Evolutionary conservation across 1,140 invertebrate genomes (phyloP).

Genomic region (Diorhabda carinulata): DNA sequence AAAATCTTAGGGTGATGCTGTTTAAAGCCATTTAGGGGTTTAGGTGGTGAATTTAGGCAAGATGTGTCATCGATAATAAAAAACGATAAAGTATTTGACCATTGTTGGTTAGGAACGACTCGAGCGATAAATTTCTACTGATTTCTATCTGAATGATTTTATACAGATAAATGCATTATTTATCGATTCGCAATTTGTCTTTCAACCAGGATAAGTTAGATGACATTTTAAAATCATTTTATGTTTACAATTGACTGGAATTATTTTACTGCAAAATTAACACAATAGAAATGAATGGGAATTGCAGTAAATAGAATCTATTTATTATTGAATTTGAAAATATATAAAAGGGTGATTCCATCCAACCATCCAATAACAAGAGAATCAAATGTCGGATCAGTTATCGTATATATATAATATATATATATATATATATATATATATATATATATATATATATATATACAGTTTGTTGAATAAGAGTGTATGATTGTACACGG

Average conservation of each 20-base stretch:
- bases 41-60: constrained; percentile 38
- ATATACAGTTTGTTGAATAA: not conserved
- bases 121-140: constrained; percentile 16
- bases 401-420: not conserved
- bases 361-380: not conserved
- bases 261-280: not conserved
- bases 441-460: not conserved
- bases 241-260: not conserved
- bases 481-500: too few species aligned
- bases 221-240: not conserved
- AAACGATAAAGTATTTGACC: constrained; percentile 31
- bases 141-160: constrained; percentile 15
- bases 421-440: not conserved
- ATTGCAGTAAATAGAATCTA: not conserved
- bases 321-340: not conserved
- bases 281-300: not conserved
- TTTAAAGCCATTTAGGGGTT: constrained; percentile 42
- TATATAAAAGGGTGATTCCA: not conserved
- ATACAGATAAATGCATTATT: constrained; percentile 15
- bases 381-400: not conserved
- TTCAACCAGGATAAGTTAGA: not conserved
- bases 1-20: constrained; percentile 37
- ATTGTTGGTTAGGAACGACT: constrained; percentile 19
- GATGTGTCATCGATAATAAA: constrained; percentile 37
- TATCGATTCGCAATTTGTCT: constrained; percentile 9